phyloP scores from a whole-genome alignment of 1,140 invertebrate species.

The Orchestia grillus region DNA sequence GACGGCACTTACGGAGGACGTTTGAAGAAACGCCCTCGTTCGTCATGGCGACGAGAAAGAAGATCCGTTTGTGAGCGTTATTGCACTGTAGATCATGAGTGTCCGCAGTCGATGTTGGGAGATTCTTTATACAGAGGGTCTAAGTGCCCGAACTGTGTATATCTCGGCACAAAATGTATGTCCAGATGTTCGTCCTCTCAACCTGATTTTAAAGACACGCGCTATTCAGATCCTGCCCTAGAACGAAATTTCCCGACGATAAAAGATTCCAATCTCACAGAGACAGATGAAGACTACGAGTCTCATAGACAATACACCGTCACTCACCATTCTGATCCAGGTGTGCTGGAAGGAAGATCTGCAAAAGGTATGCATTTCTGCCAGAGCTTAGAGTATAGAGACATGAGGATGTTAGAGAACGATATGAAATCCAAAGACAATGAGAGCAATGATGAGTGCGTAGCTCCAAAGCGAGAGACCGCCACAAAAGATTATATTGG shows the following conservation, averaged over 20 bases:
- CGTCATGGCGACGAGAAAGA: slow-evolving; percentile 61
- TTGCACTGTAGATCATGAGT: slow-evolving; percentile 44
- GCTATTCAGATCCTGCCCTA: not conserved
- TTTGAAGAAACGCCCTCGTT: slow-evolving; percentile 62
- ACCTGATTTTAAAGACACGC: slow-evolving; percentile 34
- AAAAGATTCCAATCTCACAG: not conserved
- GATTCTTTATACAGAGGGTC: slow-evolving; percentile 40
- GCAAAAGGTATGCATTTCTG: not conserved
- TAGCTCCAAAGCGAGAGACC: not conserved
- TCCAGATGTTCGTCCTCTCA: slow-evolving; percentile 42
- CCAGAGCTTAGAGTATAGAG: not conserved
- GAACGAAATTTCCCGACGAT: not conserved
- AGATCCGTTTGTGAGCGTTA: slow-evolving; percentile 59
- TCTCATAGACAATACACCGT: slow-evolving; percentile 27
- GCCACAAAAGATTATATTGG: not conserved
- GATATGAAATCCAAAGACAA: slow-evolving; percentile 7
- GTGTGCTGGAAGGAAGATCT: slow-evolving; percentile 8
- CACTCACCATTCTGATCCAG: slow-evolving; percentile 22
- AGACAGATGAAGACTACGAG: not conserved
- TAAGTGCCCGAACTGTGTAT: slow-evolving; percentile 8
- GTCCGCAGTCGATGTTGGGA: not conserved
- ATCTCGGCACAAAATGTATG: slow-evolving; percentile 31
- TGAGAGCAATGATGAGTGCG: not conserved
- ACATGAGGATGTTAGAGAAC: not conserved
- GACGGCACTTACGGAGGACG: slow-evolving; percentile 67